A percentile compares a stretch with the other conserved stretches of the same genome.
Evolutionary conservation across 2,113 vertebrate genomes (phyloP).

Genomic region (Colossoma macropomum): DNA sequence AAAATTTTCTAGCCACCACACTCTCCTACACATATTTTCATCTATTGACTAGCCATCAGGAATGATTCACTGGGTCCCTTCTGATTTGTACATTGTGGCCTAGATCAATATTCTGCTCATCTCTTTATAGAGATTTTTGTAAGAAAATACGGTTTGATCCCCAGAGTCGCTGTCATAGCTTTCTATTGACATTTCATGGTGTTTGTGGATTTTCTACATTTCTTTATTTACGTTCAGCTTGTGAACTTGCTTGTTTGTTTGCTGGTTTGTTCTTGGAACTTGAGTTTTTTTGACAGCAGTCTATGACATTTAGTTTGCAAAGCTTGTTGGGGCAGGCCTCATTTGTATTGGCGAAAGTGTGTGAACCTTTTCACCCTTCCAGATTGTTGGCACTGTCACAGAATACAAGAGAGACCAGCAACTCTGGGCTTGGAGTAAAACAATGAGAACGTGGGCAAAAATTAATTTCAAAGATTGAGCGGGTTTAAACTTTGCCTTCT

Average conservation of each 20-base stretch:
- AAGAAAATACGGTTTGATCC: background rate
- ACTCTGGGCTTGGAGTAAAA: background rate
- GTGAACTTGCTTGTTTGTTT: background rate
- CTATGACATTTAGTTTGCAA: background rate
- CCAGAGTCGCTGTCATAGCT: background rate
- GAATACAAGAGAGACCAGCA: background rate
- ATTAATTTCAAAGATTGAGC: background rate
- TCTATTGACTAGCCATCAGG: background rate
- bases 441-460: background rate
- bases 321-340: background rate
- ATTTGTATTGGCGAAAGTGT: background rate
- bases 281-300: background rate
- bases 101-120: slow-evolving; percentile 19
- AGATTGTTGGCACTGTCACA: background rate
- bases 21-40: slow-evolving; percentile 15
- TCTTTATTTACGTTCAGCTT: background rate
- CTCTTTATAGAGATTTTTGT: background rate
- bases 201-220: background rate
- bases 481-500: background rate
- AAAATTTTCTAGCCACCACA: slow-evolving; percentile 12
- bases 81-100: slow-evolving; percentile 6
- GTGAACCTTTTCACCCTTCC: background rate
- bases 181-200: background rate
- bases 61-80: slow-evolving; percentile 10
- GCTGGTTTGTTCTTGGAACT: background rate